Base-by-base conservation (phyloP, 1,140 invertebrate species). In the Diachasma alloeum region DNA sequence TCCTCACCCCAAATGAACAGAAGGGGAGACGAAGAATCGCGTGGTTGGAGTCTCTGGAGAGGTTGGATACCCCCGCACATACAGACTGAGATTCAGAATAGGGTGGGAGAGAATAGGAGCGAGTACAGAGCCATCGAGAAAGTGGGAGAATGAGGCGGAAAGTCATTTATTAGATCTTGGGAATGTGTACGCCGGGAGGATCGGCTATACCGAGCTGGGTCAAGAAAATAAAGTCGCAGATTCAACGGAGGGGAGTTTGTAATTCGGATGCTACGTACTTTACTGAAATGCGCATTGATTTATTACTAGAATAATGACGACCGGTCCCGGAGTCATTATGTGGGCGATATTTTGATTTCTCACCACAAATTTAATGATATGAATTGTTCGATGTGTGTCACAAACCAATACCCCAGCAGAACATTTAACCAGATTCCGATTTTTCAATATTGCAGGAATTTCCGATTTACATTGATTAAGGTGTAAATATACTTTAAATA, bases 81-180 rank as follows among this genome's bases (percentile, higher is more conserved):
- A 66, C 22, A 63, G 2, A 31, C 13, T 13, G 13, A 66, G 9
- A 66, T 0, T 13, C 22, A 26, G 24, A 59, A 17, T 10, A 59
- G 24, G 15, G 59, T 22, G 9, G 24, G 26, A 31, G 26, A 31
- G 26, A 66, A 66, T 26, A 66, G 59, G 59, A 15, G 31, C 24
- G 24, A 15, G 46, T 4, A 31, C 1, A 66, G 26, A 66, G 13
- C 59, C 24, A 66, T 66, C 15, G 59, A 66, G 59, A 24, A 5
- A 66, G 22, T 66, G 59, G 19, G 24, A 66, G 24, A 66, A 66
- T 66, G 59, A 24, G 59, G 13, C 24, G 59, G 59, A 66, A 66
- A 66, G 59, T 66, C 59, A 66, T 66, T 66, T 66, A 66, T 66
- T 66, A 66, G 59, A 66, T 66, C 59, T 66, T 31, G 31, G 26